A percentile compares a stretch with the other conserved stretches of the same genome.
These are phyloP conservation scores for Euthynnus affinis DNA, from an alignment of 2,797 vertebrate species.

Conservation along the genomic window DNA sequence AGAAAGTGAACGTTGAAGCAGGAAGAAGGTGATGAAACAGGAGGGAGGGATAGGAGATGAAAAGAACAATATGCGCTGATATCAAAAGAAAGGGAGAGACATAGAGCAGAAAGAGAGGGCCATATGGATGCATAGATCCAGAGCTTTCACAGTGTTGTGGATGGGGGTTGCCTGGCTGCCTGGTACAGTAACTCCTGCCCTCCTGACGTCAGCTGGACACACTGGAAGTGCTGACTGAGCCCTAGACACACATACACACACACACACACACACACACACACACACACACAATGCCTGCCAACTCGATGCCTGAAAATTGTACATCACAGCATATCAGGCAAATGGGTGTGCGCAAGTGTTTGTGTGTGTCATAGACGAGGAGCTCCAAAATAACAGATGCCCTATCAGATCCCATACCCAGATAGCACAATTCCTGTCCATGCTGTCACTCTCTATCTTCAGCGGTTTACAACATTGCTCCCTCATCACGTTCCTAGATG, in stretches of 20 bases:
- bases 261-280: slow-evolving; percentile 45
- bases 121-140: slow-evolving; percentile 47
- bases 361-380: slow-evolving; percentile 34
- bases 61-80: slow-evolving; percentile 17
- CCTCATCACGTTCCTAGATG: slow-evolving; percentile 41
- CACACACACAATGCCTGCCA: slow-evolving; percentile 64
- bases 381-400: slow-evolving; percentile 63
- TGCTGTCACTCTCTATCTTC: slow-evolving; percentile 50
- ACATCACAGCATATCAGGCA: slow-evolving; percentile 75
- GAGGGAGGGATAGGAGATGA: slow-evolving; percentile 6
- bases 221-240: slow-evolving; percentile 79
- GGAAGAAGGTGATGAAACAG: slow-evolving; percentile 29
- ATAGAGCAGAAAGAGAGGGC: slow-evolving; percentile 12
- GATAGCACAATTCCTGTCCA: slow-evolving; percentile 35
- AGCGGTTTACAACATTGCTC: slow-evolving; percentile 47
- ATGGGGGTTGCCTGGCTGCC: slow-evolving; percentile 63
- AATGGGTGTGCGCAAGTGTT: slow-evolving; percentile 39
- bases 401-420: slow-evolving; percentile 57
- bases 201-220: slow-evolving; percentile 80
- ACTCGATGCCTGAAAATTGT: slow-evolving; percentile 75
- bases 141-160: slow-evolving; percentile 36
- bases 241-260: slow-evolving; percentile 49
- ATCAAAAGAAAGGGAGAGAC: slow-evolving; percentile 38
- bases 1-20: slow-evolving; percentile 10
- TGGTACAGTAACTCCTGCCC: slow-evolving; percentile 65